Evolutionary conservation across 1,140 invertebrate species (phyloP), one percentile per base, ranked within the genome.

Genomic region (Drosophila triauraria): DNA sequence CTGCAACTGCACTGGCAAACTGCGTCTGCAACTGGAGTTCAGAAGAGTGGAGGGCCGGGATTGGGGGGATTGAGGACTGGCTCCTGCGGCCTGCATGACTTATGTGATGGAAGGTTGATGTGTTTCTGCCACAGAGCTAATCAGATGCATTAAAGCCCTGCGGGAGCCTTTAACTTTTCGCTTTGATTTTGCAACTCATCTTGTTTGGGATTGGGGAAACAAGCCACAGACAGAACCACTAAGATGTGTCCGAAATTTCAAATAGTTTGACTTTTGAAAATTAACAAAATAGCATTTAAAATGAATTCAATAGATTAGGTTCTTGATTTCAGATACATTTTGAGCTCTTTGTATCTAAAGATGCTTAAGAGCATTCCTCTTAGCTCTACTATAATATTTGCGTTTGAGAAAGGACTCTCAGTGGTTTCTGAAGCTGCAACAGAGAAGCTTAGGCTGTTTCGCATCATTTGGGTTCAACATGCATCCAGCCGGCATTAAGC

Each of bases 81-180:
- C 35, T 44, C 40, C 40, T 65, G 78, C 20, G 46, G 58, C 40
- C 54, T 54, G 54, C 51, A 60, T 72, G 80, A 82, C 61, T 78
- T 78, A 82, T 82, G 72, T 81, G 78, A 69, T 70, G 78, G 78
- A 38, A 69, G 48, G 30, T 20, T 75, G 78, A 71, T 67, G 68
- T 38, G 56, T 72, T 61, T 47, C 17, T 40, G 50, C 50, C 60
- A 47, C 46, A 25, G 32, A 48, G 78, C 53, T 58, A 81, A 82
- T 82, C 58, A 82, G 78, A 65, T 65, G 44, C 43, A 54, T 51
- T 57, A 60, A 65, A 44, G 20, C 38, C 46, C 67, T 51, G 44
- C n/a, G 51, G 46, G 38, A 20, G 23, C 2, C 68, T 75, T 74
- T 42, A 74, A 74, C 25, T 35, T 71, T 71, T 53, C 30, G 51